These are phyloP conservation scores for Pongo abelii DNA, from an alignment of 2,113 vertebrate species.

Conservation along the genomic window DNA sequence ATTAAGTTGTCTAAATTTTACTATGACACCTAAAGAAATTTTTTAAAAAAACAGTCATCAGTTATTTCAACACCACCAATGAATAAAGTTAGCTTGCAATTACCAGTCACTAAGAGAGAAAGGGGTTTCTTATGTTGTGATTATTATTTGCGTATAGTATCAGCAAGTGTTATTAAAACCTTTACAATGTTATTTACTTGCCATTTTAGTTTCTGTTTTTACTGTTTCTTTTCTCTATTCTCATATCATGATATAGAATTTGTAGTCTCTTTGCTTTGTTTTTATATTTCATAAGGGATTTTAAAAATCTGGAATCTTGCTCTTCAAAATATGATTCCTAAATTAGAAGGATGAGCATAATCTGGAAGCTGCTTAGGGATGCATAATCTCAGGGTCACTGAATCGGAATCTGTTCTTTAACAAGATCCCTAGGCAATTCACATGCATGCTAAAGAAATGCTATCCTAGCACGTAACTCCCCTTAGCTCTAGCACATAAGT, in stretches of 20 bases:
- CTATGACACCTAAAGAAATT: slow-evolving; percentile 22
- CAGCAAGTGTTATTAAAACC: background rate
- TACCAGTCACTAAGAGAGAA: background rate
- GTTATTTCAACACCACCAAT: background rate
- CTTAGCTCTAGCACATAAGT: background rate
- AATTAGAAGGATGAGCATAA: background rate
- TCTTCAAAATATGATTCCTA: background rate
- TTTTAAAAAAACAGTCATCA: background rate
- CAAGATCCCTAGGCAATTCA: background rate
- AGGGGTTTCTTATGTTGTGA: background rate
- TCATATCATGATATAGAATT: background rate
- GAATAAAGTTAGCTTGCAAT: background rate
- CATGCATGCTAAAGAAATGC: background rate
- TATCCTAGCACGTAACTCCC: too few species aligned
- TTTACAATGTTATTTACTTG: background rate
- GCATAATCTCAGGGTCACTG: background rate
- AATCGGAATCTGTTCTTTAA: background rate
- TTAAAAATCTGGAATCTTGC: background rate
- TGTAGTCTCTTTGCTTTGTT: background rate
- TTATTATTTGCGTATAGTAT: background rate
- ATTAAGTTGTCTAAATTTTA: slow-evolving; percentile 17
- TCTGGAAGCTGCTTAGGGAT: background rate
- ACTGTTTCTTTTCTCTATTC: background rate
- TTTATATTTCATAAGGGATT: background rate
- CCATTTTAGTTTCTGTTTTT: background rate